A percentile compares a stretch with the other conserved stretches of the same genome.
phyloP scores from a whole-genome alignment of 2,113 vertebrate species.

The Pseudorhombus dupliciocellatus region DNA sequence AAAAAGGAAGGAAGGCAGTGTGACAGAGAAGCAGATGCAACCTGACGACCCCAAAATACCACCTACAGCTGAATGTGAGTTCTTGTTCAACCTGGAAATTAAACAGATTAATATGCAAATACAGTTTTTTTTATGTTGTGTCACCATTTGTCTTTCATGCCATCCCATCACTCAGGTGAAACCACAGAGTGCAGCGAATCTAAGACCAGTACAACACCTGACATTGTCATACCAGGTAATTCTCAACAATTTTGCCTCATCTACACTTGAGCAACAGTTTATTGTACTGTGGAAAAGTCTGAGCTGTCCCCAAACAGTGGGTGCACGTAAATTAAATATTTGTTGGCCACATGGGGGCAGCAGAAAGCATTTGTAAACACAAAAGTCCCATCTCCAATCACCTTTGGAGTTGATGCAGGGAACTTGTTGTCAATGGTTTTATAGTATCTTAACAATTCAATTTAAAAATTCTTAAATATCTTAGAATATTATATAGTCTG shows the following conservation, averaged over 20 bases:
- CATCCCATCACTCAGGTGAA: slow-evolving; percentile 42
- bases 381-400: not conserved
- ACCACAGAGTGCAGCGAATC: slow-evolving; percentile 5
- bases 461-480: no score
- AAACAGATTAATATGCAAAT: not conserved
- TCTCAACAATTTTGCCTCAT: not conserved
- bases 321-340: not conserved
- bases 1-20: not conserved
- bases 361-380: not conserved
- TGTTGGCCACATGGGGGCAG: not conserved
- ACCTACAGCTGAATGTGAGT: slow-evolving; percentile 58
- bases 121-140: not conserved
- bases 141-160: not conserved
- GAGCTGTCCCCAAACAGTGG: not conserved
- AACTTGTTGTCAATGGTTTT: no score
- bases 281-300: not conserved
- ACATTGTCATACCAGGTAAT: slow-evolving; percentile 29
- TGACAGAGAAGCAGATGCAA: slow-evolving; percentile 12
- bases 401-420: not conserved
- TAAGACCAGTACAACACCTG: not conserved
- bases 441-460: no score
- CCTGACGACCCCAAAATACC: not conserved
- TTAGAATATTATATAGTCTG: no score
- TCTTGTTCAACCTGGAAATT: not conserved
- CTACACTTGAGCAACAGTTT: no score